phyloP scores from a whole-genome alignment of 2,113 vertebrate genomes.

The Gopherus evgoodei region DNA sequence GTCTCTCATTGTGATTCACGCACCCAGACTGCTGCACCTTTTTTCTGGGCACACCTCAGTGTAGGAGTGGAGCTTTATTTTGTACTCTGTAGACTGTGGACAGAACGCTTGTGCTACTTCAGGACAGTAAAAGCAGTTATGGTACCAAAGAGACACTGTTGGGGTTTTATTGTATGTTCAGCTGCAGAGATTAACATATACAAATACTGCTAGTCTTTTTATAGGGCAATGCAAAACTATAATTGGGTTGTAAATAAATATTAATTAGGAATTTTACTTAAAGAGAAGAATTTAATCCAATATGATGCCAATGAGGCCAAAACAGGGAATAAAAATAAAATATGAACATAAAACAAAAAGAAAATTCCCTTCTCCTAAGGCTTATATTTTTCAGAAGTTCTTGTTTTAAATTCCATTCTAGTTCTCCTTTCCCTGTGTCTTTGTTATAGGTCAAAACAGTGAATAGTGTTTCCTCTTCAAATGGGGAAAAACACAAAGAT shows the following conservation, averaged over 20 bases:
- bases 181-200: constrained; percentile 17
- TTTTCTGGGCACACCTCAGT: background rate
- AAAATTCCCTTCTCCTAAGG: background rate
- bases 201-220: background rate
- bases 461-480: constrained; percentile 20
- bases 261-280: background rate
- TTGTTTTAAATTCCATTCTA: constrained; percentile 35
- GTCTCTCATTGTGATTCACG: background rate
- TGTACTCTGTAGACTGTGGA: background rate
- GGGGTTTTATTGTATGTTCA: constrained; percentile 22
- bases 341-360: background rate
- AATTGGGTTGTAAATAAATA: constrained; percentile 25
- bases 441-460: constrained; percentile 16
- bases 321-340: constrained; percentile 35
- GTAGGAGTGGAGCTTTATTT: background rate
- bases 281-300: constrained; percentile 24
- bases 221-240: background rate
- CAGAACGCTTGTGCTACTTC: background rate
- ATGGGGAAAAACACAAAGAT: constrained; percentile 30
- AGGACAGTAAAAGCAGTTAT: background rate
- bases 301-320: background rate
- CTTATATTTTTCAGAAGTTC: constrained; percentile 43
- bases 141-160: background rate
- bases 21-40: background rate
- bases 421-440: constrained; percentile 31